phyloP scores from a whole-genome alignment of 2,113 vertebrate genomes.

The Peucedramus taeniatus region DNA sequence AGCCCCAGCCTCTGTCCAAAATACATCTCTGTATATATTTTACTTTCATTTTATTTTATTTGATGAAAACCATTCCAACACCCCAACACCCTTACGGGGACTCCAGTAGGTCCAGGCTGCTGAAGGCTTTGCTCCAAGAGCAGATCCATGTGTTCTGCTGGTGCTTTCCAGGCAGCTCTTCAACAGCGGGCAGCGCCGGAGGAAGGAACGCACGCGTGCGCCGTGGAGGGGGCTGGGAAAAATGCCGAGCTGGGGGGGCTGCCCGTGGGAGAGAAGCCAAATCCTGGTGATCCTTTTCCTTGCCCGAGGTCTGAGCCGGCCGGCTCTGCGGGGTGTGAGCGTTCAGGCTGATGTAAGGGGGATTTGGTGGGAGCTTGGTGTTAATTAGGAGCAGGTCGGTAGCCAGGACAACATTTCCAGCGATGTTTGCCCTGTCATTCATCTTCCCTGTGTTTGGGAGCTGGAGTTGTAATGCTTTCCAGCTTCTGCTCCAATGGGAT shows the following conservation, averaged over 20 bases:
- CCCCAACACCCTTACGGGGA: neutral
- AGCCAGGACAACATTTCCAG: slow-evolving; percentile 10
- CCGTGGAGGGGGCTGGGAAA: neutral
- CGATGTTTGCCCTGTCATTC: neutral
- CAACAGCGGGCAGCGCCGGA: neutral
- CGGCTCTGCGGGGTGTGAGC: neutral
- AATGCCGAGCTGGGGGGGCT: neutral
- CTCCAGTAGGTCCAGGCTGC: neutral
- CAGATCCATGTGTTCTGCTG: neutral
- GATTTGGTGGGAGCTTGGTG: neutral
- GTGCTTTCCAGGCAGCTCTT: neutral
- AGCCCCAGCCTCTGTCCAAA: neutral
- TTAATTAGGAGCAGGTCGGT: slow-evolving; percentile 24
- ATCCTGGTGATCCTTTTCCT: neutral
- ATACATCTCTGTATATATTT: neutral
- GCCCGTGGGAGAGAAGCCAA: neutral
- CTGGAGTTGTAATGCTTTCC: neutral
- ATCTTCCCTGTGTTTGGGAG: neutral
- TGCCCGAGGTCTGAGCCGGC: neutral
- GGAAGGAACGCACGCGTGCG: neutral
- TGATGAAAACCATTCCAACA: neutral
- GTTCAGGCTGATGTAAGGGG: neutral
- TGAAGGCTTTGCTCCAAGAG: neutral
- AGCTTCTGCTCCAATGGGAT: neutral
- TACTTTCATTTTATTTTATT: neutral